Conservation (phyloP, 2,797 vertebrate species). For the Oreortyx pictus region DNA sequence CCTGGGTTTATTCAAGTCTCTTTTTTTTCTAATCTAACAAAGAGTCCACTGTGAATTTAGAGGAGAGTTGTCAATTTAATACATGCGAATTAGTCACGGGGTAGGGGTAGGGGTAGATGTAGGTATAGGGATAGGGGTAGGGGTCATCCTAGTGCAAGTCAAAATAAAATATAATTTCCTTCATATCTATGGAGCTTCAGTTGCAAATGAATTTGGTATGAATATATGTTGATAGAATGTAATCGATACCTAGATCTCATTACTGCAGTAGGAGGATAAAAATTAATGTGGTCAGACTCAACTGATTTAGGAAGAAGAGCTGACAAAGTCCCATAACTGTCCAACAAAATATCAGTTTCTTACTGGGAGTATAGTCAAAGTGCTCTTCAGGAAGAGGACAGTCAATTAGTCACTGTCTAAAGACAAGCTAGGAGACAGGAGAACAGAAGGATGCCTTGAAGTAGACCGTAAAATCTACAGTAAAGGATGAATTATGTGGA, state of each 20-base stretch:
- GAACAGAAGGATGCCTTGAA: neutral
- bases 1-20: slow-evolving; percentile 39
- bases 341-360: neutral
- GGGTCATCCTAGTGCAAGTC: neutral
- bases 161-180: neutral
- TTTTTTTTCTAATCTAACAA: slow-evolving; percentile 54
- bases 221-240: neutral
- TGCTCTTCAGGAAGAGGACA: fast-evolving
- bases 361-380: neutral
- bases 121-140: neutral
- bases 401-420: neutral
- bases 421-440: neutral
- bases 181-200: neutral
- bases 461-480: neutral
- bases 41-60: slow-evolving; percentile 51
- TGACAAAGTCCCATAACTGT: neutral
- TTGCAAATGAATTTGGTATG: neutral
- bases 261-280: neutral
- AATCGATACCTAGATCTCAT: neutral
- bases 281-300: neutral
- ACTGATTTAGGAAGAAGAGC: neutral
- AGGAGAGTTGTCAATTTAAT: slow-evolving; percentile 8
- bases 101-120: neutral
- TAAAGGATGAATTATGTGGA: neutral
- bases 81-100: neutral